These are phyloP conservation scores for Scaptomyza reducta DNA, from an alignment of 2,888 invertebrate genomes.

Conservation along the genomic window DNA sequence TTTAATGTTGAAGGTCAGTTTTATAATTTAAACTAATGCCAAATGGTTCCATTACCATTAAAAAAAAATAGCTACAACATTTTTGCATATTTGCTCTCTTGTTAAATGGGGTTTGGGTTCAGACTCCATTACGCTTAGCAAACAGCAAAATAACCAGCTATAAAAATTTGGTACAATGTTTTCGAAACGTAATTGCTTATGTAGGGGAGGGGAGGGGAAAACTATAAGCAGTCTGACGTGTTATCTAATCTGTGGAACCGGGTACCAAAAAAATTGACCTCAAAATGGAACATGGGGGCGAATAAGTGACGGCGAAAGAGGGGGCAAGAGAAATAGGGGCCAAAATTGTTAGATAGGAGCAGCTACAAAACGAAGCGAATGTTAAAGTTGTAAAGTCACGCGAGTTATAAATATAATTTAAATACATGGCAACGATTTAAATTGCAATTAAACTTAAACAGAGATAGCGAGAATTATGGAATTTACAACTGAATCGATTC, in stretches of 20 bases:
- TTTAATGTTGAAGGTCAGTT: not conserved
- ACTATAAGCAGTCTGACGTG: slow-evolving; percentile 9
- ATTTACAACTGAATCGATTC: not conserved
- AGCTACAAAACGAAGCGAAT: slow-evolving; percentile 16
- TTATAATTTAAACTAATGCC: not conserved
- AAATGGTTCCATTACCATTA: slow-evolving; percentile 6
- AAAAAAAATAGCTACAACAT: not conserved
- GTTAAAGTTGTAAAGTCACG: slow-evolving; percentile 32
- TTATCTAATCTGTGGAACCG: slow-evolving; percentile 43
- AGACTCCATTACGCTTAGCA: slow-evolving; percentile 5
- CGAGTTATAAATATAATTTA: slow-evolving; percentile 9
- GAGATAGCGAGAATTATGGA: no score
- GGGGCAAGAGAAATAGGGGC: not conserved
- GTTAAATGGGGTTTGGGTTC: not conserved
- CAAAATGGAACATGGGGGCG: not conserved
- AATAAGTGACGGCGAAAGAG: not conserved
- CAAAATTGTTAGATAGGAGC: slow-evolving; percentile 1
- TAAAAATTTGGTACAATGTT: slow-evolving; percentile 7
- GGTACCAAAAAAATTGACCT: slow-evolving; percentile 34
- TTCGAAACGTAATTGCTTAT: slow-evolving; percentile 8
- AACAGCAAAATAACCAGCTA: slow-evolving; percentile 7
- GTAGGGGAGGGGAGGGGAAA: not conserved
- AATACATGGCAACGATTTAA: slow-evolving; percentile 9
- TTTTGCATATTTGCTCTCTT: not conserved
- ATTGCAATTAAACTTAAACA: not conserved